Evolutionary conservation across 1,140 invertebrate genomes (phyloP), one percentile per base, ranked within the genome.

Genomic region (Macrosteles quadrilineatus): DNA sequence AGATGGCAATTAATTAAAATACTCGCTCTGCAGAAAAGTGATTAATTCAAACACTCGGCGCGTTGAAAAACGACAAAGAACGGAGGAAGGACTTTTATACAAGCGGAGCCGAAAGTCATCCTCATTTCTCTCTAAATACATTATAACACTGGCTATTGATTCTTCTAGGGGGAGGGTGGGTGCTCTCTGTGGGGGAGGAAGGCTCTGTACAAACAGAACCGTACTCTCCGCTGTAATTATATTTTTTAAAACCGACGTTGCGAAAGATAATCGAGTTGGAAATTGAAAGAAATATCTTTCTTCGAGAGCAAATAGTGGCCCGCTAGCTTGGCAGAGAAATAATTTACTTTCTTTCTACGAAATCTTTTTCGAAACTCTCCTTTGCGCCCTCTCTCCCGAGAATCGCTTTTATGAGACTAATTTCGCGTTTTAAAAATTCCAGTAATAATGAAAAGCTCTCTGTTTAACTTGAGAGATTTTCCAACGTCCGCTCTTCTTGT

Each of bases 211-310:
- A 43, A 43, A 64, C 62, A 64, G 62, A 36, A 25, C 4, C 55
- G 23, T 19, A 19, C 36, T 32, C 62, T 64, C 30, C 36, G 36
- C 30, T 64, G 62, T 64, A 67, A 67, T 67, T 67, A 67, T 67
- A 67, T 67, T 67, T 67, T 67, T 67, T 30, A 45, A 43, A n/a
- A 14, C 63, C 32, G 40, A 66, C 32, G 36, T 47, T 27, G 65
- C 27, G 65, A 67, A 67, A 67, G 65, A 67, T 67, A 67, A 67
- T 67, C 65, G 43, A 67, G 65, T 67, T 53, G 40, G 29, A 47
- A 67, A 67, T 53, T 67, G 65, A 67, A 67, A 67, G 65, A 67
- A 67, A 67, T 50, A 67, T 45, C 65, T 67, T 50, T 53, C 43
- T 36, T 36, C 43, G 43, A 67, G 64, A 67, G 65, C 43, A 67